Conservation (phyloP, 2,113 vertebrate species). For the Crotophaga sulcirostris region DNA sequence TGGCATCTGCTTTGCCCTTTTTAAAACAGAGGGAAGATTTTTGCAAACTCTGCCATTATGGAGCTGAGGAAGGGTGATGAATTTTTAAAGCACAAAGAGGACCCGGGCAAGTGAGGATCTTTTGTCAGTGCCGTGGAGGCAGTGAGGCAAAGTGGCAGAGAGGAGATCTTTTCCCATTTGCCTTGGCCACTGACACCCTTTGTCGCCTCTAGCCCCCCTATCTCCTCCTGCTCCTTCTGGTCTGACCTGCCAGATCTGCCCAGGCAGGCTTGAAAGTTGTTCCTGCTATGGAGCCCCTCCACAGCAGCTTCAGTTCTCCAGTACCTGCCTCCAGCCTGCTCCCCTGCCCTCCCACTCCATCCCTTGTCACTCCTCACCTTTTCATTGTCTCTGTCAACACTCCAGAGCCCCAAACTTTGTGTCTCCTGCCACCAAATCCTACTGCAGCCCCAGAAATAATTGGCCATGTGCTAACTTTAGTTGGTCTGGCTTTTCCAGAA, state of each 20-base stretch:
- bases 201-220: neutral
- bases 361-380: neutral
- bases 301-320: neutral
- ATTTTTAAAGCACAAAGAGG: neutral
- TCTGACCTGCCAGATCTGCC: neutral
- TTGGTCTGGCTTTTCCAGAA: neutral
- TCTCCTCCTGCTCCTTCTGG: neutral
- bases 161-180: neutral
- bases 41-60: neutral
- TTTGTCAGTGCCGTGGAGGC: neutral
- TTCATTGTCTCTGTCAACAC: neutral
- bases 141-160: rapidly evolving
- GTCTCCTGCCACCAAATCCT: neutral
- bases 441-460: neutral
- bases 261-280: no score
- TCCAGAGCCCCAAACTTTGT: neutral
- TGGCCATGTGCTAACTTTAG: neutral
- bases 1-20: neutral
- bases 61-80: neutral
- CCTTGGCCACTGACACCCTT: neutral
- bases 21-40: neutral
- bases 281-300: neutral
- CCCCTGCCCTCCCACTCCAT: neutral
- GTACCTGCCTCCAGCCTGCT: neutral
- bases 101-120: neutral